Evolutionary conservation across 2,113 vertebrate genomes (phyloP), one percentile per base, ranked within the genome.

Genomic region (Engystomops pustulosus): DNA sequence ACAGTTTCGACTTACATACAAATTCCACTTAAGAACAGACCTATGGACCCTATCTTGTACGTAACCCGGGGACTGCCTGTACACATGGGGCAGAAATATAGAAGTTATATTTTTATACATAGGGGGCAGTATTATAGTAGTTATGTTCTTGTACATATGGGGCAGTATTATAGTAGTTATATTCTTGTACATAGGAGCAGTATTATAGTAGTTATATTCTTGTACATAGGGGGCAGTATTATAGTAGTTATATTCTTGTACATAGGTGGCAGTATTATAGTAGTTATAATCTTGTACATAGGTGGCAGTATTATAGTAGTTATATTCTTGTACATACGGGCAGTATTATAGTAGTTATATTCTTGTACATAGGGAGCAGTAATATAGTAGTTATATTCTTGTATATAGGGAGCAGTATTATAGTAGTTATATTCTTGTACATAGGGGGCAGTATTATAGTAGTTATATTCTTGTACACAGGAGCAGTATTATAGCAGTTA

Each of bases 171-270:
- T n/a, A 53, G 55, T 27, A 60, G 23, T 60, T 27, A 60, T 60
- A 60, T 60, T 27, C 23, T 60, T 60, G 55, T 27, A 60, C 10
- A 60, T 60, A 60, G n/a, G 8, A 12, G 55, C 55, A 27, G 10
- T 60, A 27, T 27, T 60, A 60, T 60, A 60, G 23, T 60, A 60
- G n/a, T 25, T 27, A 60, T 60, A 60, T 60, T 60, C 55, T 60
- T 60, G 55, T 12, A 60, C 3, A 60, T 60, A 60, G 55, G 55
- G 55, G n/a, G n/a, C 53, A 55, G 53, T 55, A 55, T 55, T 55
- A 55, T 55, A 55, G 53, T 23, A 55, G 53, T 55, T 55, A 23
- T 55, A 55, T 55, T 55, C n/a, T 55, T 55, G 53, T 55, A 55
- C 7, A 60, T 60, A 60, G 23, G 55, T 1, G 2, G 3, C 25